A percentile compares a stretch with the other conserved stretches of the same genome.
These are phyloP conservation scores for Exaiptasia diaphana DNA, from an alignment of 64 coral and sea anemone species.

Conservation along the genomic window DNA sequence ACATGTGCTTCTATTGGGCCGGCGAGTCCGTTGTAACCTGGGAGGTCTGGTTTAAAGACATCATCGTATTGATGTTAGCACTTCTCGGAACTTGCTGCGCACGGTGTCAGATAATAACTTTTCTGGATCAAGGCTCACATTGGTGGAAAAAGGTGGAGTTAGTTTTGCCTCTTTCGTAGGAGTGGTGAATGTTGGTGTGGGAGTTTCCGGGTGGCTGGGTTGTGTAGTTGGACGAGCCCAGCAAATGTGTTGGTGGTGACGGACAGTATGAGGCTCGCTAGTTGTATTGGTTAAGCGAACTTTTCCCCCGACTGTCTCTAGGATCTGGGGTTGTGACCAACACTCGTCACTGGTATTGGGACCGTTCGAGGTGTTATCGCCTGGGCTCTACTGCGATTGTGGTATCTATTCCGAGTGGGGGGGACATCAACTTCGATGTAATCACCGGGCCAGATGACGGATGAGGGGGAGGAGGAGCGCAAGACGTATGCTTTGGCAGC, in stretches of 20 bases:
- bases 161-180: not conserved
- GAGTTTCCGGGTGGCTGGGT: not conserved
- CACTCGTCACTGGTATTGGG: not conserved
- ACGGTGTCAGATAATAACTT: not conserved
- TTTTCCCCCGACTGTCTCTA: constrained; percentile 32
- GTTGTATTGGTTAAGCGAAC: constrained; percentile 17
- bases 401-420: not conserved
- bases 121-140: not conserved
- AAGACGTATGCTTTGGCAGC: constrained; percentile 2
- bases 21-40: constrained; percentile 29
- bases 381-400: constrained; percentile 26
- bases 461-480: not conserved
- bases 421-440: constrained; percentile 50
- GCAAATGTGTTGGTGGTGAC: constrained; percentile 41
- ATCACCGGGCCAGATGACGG: constrained; percentile 36
- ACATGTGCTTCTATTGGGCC: constrained; percentile 22
- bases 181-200: not conserved
- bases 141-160: not conserved
- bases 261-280: not conserved
- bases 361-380: constrained; percentile 1
- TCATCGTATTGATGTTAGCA: constrained; percentile 3
- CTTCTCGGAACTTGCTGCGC: not conserved
- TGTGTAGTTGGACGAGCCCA: not conserved
- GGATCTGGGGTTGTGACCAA: constrained; percentile 45
- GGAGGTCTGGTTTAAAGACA: constrained; percentile 13